Evolutionary conservation across 2,113 vertebrate species (phyloP), one percentile per base, ranked within the genome.

Genomic region (Chaetorhynchus papuensis): DNA sequence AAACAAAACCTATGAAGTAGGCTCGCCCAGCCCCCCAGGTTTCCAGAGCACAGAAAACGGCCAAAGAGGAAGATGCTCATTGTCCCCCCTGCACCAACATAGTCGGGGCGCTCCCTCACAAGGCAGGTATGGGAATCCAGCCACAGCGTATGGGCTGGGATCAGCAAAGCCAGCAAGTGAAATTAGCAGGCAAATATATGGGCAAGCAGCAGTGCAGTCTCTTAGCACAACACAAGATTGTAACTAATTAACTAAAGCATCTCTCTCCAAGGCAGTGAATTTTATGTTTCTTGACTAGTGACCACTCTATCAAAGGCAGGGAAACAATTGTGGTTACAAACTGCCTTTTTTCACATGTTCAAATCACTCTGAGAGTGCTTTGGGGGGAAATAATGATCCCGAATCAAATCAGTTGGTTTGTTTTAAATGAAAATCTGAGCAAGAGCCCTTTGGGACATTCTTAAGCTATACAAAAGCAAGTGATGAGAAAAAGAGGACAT

Each of bases 371-470:
- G 37, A 83, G 65, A 71, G 28, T 47, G 53, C 90, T 95, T 92
- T 71, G 10, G 76, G 83, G 88, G 49, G 15, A 94, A 96, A 96
- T 91, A 94, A 95, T 45, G 71, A 83, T 90, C 80, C 92, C 0
- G 0, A 76, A 93, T 89, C 90, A 92, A 92, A 95, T 89, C 60
- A 88, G 60, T 60, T 31, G 16, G 52, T 68, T 94, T 90, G 42
- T 90, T 92, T 94, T 61, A 95, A 96, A 96, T 71, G 72, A 93
- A 96, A 96, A 83, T 61, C 86, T 82, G 41, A 93, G 68, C 47
- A 83, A 86, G 59, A 90, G 65, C 28, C 69, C 57, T 92, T 81
- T 86, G 90, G 85, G 83, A 90, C 52, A 83, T 61, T 93, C 68
- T 87, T 60, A 83, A 90, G 57, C 86, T 53, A 56, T 16, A 81